Evolutionary conservation across 2,888 invertebrate species (phyloP).

Genomic region (Pycnomerus fuliginosus): DNA sequence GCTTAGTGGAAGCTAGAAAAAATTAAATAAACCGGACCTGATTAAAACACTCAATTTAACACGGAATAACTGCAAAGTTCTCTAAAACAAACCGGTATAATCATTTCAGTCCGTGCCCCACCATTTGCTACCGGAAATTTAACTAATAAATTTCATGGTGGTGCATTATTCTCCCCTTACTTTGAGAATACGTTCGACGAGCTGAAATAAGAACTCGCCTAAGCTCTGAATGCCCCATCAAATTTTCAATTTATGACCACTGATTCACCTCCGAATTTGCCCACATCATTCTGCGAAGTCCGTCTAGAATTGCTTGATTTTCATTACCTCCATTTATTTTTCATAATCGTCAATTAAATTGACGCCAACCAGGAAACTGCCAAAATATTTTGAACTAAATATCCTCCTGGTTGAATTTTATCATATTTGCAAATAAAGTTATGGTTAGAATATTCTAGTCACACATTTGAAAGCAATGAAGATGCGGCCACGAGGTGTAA

Average conservation of each 20-base stretch:
- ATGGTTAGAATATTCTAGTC: background rate
- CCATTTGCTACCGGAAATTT: constrained; percentile 21
- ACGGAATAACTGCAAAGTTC: too few relatives aligned
- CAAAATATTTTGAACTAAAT: constrained; percentile 3
- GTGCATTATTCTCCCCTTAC: constrained; percentile 18
- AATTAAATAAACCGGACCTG: constrained; percentile 5
- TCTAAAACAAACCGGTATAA: too few relatives aligned
- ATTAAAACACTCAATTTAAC: too few relatives aligned
- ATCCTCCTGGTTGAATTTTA: background rate
- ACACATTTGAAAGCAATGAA: background rate
- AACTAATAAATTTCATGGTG: constrained; percentile 17
- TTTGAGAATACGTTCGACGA: constrained; percentile 10
- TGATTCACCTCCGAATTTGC: constrained; percentile 7
- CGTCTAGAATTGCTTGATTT: constrained; percentile 7
- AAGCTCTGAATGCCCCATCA: constrained; percentile 5
- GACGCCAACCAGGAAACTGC: constrained; percentile 2
- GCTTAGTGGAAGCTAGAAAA: background rate
- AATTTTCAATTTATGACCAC: constrained; percentile 12
- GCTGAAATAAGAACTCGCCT: constrained; percentile 13
- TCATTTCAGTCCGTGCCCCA: too few relatives aligned
- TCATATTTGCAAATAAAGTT: background rate
- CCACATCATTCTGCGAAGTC: constrained; percentile 8
- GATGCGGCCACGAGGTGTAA: background rate
- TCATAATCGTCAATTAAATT: constrained; percentile 5
- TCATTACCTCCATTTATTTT: constrained; percentile 9